A percentile compares a stretch with the other conserved stretches of the same genome.
phyloP scores from a whole-genome alignment of 2,888 invertebrate genomes.

The Agrochola lota region DNA sequence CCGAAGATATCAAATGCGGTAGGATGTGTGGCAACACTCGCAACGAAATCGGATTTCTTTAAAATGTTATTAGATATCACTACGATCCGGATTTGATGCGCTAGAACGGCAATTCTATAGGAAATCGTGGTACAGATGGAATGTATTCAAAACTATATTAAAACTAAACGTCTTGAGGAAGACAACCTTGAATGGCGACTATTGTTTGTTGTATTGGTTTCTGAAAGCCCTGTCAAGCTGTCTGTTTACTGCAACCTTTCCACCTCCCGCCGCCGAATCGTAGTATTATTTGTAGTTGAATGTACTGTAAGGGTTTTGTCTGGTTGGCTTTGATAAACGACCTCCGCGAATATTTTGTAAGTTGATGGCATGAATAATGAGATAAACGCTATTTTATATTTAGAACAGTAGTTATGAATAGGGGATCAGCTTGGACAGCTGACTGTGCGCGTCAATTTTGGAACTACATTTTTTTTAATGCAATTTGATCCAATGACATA shows the following conservation, averaged over 20 bases:
- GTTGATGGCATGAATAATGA: not conserved
- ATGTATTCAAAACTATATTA: not conserved
- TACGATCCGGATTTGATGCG: conserved; percentile 5
- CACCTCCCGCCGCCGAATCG: not conserved
- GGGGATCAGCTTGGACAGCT: not conserved
- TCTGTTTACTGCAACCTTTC: not conserved
- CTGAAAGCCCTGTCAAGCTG: not conserved
- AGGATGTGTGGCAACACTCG: not conserved
- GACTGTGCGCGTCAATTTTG: too few relatives aligned
- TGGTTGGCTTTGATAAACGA: not conserved
- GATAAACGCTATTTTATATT: not conserved
- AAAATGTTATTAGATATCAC: conserved; percentile 11
- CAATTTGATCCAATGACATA: too few relatives aligned
- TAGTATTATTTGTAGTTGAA: not conserved
- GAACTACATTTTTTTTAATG: too few relatives aligned
- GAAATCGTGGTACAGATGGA: not conserved
- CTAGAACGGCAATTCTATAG: not conserved
- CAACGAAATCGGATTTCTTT: conserved; percentile 24
- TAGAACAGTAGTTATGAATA: not conserved
- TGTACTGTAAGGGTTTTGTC: not conserved
- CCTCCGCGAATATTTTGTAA: not conserved
- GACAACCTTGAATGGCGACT: not conserved
- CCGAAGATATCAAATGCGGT: conserved; percentile 1
- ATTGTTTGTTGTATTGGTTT: conserved; percentile 8
- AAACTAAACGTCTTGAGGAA: conserved; percentile 1